A percentile compares a stretch with the other conserved stretches of the same genome.
Evolutionary conservation across 2,888 invertebrate genomes (phyloP).

Genomic region (Nesidiocoris tenuis): DNA sequence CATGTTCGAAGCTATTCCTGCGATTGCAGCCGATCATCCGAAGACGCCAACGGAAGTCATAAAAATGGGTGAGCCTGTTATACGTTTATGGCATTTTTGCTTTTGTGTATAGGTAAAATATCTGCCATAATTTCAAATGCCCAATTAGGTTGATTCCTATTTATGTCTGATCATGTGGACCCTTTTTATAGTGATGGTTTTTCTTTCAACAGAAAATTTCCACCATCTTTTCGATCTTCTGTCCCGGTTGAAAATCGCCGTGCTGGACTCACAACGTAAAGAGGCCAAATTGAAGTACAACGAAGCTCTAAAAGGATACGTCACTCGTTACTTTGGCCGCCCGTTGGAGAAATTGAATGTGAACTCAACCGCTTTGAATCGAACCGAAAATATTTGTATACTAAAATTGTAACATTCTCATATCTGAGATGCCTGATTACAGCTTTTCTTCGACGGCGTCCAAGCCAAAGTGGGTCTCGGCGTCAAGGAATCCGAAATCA

Average conservation of each 20-base stretch:
- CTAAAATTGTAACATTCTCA: neutral
- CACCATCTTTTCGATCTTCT: slow-evolving; percentile 86
- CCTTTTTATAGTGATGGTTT: too few relatives aligned
- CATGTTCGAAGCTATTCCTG: slow-evolving; percentile 78
- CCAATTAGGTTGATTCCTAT: too few relatives aligned
- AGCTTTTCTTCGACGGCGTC: slow-evolving; percentile 97
- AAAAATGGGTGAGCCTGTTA: slow-evolving; percentile 77
- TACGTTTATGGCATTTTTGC: too few relatives aligned
- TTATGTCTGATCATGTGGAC: too few relatives aligned
- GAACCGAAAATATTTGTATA: neutral
- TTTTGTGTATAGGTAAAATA: too few relatives aligned
- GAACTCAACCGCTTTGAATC: slow-evolving; percentile 45
- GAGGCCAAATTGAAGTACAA: slow-evolving; percentile 88
- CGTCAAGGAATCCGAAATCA: slow-evolving; percentile 94
- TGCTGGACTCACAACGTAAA: slow-evolving; percentile 82
- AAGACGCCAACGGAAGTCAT: slow-evolving; percentile 92
- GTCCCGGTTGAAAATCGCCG: slow-evolving; percentile 84
- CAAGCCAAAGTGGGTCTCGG: slow-evolving; percentile 90
- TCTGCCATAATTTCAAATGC: too few relatives aligned
- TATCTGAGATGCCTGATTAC: slow-evolving; percentile 51
- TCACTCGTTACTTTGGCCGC: slow-evolving; percentile 90
- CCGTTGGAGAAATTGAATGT: slow-evolving; percentile 89
- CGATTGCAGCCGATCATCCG: slow-evolving; percentile 77
- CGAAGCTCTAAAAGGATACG: slow-evolving; percentile 87
- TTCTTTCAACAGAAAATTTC: slow-evolving; percentile 73